Base-by-base conservation (phyloP, 2,113 vertebrate species). In the Labrus mixtus region DNA sequence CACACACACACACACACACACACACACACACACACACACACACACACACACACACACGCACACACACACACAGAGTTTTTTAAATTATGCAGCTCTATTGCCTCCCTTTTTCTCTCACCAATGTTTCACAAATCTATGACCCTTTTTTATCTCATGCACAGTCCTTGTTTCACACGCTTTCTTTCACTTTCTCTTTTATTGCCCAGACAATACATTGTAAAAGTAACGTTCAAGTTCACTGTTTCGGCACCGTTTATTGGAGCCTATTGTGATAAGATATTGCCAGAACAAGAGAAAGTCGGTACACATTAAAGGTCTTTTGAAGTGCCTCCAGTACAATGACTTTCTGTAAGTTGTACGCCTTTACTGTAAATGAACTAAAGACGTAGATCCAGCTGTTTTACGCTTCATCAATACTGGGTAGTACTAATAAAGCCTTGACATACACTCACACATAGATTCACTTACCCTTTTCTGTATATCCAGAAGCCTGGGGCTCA, bases 231-330 rank as follows among this genome's bases (percentile, higher is more conserved):
- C n/a, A 74, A 82, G 33, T 36, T 39, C 46, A 43, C 22, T 39
- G 39, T 59, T 37, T 20, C 64, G 22, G 23, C 25, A 19, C 13
- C 22, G 41, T 62, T 36, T 60, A 46, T 58, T 72, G 43, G 15
- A 73, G 37, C 46, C 13, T 25, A 6, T 8, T 22, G 51, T 48
- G 84, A 90, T 90, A 90, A 90, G 83, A 79, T 56, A 72, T 6
- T 10, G 19, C 23, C 29, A 53, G 79, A 84, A 84, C 77, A 84
- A 81, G 78, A 68, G 54, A 63, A 76, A 50, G 59, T 0, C 10
- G 19, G 25, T 11, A 15, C 17, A 60, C 15, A 60, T 23, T 37
- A 4, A 66, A 60, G 55, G 39, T 46, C 58, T 9, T 82, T 83
- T 20, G 17, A 69, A 79, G 66, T 57, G 1, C 4, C 22, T 3